Base-by-base conservation (phyloP, 23 tunicate genomes). In the Oikopleura albicans region DNA sequence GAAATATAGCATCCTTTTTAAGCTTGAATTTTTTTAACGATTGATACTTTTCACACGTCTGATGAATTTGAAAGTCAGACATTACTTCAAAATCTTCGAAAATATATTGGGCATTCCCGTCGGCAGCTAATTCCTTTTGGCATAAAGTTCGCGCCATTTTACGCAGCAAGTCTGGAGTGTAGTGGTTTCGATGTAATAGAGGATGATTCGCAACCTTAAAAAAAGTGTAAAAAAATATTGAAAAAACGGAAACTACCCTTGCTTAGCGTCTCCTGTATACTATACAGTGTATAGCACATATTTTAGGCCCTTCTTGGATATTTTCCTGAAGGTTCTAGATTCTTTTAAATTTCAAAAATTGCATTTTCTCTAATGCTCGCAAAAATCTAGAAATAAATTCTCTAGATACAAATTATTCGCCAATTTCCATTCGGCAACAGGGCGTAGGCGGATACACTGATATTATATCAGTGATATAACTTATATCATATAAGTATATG, bases 81-180 rank as follows among this genome's bases (percentile, higher is more conserved):
- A 95, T 95, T 4, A 95, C 99, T 84, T 91, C 86, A 91, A 95
- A 86, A 84, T 95, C 99, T 41, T 95, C 99, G 66, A 83, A 87
- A 39, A 95, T 1, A 38, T 85, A 86, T 28, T 38, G 39, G 84
- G 86, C 96, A 56, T 86, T 84, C 0, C 92, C 89, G 37, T 93
- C 98, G 28, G 36, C 39, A 39, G 88, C 86, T 8, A 56, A 39
- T 4, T 86, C 83, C 56, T 93, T 90, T 84, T 87, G 76, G 39
- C 83, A 86, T 0, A 0, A 0, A 0, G 86, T n/a, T 27, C 57
- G 86, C 39, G 97, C 92, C 99, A 95, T 95, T 83, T 85, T 56
- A 31, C 83, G 39, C 39, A 95, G 87, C 40, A 71, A 84, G 39
- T 71, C 84, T 38, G 66, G 76, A 4, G 88, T 66, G 84, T 87